These are phyloP conservation scores for Aptenodytes patagonicus DNA, from an alignment of 2,113 vertebrate species.

Conservation along the genomic window DNA sequence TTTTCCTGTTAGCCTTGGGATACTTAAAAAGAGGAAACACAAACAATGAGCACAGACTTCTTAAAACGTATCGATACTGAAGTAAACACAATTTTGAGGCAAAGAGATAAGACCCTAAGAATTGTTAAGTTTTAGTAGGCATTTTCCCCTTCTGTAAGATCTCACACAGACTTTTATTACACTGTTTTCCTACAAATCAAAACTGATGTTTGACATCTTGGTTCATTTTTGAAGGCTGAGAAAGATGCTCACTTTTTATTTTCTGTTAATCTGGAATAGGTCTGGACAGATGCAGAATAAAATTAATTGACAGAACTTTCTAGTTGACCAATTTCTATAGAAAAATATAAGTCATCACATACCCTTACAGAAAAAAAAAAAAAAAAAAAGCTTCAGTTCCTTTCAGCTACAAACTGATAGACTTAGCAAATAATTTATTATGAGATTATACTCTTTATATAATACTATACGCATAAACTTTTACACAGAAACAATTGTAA, in stretches of 20 bases:
- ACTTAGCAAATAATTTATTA: not conserved
- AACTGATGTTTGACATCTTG: not conserved
- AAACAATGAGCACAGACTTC: not conserved
- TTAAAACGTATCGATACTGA: not conserved
- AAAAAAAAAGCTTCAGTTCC: not conserved
- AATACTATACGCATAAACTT: not conserved
- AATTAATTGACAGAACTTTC: not conserved
- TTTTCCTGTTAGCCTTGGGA: not conserved
- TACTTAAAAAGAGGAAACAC: not conserved
- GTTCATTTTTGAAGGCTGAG: not conserved
- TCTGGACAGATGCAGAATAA: not conserved
- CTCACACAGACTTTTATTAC: not conserved
- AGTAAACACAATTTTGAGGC: not conserved
- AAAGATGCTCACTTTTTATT: not conserved
- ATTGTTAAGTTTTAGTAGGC: not conserved
- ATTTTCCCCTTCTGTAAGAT: not conserved
- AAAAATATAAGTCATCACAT: not conserved
- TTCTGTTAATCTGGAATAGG: not conserved
- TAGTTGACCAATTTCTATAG: not conserved
- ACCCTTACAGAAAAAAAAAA: not conserved
- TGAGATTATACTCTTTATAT: not conserved
- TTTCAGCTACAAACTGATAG: not conserved
- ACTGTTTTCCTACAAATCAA: not conserved
- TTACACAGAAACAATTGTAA: not conserved
- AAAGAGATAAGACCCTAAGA: not conserved